Evolutionary conservation across 2,888 invertebrate genomes (phyloP).

Genomic region (Dascillus cervinus): DNA sequence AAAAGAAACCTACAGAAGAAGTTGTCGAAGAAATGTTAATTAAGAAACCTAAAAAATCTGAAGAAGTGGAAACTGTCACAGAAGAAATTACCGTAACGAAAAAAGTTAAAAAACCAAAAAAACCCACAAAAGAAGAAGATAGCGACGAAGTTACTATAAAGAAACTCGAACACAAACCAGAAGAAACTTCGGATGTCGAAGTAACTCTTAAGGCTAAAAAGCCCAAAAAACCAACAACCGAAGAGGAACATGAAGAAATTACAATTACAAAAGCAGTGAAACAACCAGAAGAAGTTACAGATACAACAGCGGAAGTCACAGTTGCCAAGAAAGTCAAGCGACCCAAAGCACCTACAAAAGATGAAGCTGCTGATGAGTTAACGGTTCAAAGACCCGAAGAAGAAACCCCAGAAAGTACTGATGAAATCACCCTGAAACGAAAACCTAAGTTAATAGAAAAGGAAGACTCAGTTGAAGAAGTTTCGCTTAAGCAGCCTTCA

Average conservation of each 20-base stretch:
- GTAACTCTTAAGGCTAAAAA: conserved; percentile 18
- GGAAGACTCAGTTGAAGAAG: conserved; percentile 25
- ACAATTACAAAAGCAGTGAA: conserved; percentile 34
- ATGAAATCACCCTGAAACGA: conserved; percentile 28
- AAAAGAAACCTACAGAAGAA: conserved; percentile 24
- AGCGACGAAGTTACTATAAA: conserved; percentile 22
- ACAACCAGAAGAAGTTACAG: conserved; percentile 12
- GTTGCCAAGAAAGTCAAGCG: conserved; percentile 35
- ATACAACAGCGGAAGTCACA: conserved; percentile 43
- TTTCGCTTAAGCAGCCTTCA: conserved; percentile 9
- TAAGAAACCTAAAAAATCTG: conserved; percentile 18
- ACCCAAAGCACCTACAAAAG: conserved; percentile 21
- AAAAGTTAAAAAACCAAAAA: conserved; percentile 21
- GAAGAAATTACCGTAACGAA: conserved; percentile 28
- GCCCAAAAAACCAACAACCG: conserved; percentile 25
- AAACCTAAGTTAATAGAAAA: conserved; percentile 26
- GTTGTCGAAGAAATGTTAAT: conserved; percentile 25
- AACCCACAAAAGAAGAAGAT: conserved; percentile 27
- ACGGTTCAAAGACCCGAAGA: conserved; percentile 31
- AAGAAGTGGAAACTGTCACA: conserved; percentile 25
- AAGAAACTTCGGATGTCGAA: conserved; percentile 26
- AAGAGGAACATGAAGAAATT: conserved; percentile 43
- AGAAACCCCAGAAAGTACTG: conserved; percentile 24
- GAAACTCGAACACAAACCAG: conserved; percentile 12
- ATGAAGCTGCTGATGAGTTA: conserved; percentile 42